Percentiles rank a stretch among this genome's conserved stretches.
These are phyloP conservation scores for Cantharis rufa DNA, from an alignment of 2,888 invertebrate species.

Conservation along the genomic window DNA sequence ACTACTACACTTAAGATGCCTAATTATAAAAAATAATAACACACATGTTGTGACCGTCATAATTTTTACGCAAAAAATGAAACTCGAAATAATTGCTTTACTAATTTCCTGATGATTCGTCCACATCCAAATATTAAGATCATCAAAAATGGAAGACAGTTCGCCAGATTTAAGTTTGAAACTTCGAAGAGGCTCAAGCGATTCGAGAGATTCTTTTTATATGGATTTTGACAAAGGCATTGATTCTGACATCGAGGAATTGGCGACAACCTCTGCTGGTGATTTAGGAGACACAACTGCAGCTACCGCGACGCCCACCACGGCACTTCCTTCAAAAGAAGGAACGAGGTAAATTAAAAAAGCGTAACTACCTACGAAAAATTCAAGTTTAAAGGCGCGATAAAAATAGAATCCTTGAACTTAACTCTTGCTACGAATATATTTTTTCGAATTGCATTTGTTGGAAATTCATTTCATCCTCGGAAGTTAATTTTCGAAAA, in stretches of 20 bases:
- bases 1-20: not conserved
- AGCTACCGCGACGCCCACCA: constrained; percentile 57
- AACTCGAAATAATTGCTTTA: not conserved
- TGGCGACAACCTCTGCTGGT: constrained; percentile 69
- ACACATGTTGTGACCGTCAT: not conserved
- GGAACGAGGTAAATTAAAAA: constrained; percentile 42
- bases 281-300: constrained; percentile 51
- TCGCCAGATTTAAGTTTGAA: constrained; percentile 86
- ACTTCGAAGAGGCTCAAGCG: constrained; percentile 81
- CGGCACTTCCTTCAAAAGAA: constrained; percentile 49
- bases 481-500: not conserved
- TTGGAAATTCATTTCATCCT: not conserved
- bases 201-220: constrained; percentile 86
- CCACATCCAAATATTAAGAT: not conserved
- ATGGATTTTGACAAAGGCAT: constrained; percentile 91
- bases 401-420: not conserved
- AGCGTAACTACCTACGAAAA: not conserved
- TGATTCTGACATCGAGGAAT: constrained; percentile 87
- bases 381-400: not conserved
- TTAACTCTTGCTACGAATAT: not conserved
- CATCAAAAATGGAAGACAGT: constrained; percentile 68
- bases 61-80: not conserved
- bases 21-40: not conserved
- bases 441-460: not conserved
- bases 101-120: not conserved